Conservation (phyloP, 2,113 vertebrate species). For the Eudorcas thomsonii region DNA sequence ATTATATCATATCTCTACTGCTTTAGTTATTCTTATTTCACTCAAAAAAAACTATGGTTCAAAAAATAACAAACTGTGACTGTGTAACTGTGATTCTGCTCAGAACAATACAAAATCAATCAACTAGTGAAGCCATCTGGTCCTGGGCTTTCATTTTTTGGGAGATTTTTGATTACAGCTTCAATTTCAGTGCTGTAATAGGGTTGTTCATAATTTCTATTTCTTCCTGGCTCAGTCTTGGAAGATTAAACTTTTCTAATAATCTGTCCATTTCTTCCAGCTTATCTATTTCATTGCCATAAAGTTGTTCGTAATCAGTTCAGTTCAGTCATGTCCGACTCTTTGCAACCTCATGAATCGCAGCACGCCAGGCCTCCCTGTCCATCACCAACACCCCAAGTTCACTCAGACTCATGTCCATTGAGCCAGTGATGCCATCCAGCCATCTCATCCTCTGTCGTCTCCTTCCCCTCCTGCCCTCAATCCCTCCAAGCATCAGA, state of each 20-base stretch:
- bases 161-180: neutral
- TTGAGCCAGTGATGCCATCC: too few relatives aligned
- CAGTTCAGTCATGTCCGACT: too few relatives aligned
- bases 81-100: neutral
- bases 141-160: neutral
- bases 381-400: too few relatives aligned
- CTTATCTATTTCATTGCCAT: neutral
- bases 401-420: too few relatives aligned
- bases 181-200: neutral
- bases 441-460: too few relatives aligned
- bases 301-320: neutral
- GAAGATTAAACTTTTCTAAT: neutral
- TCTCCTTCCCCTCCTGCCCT: too few relatives aligned
- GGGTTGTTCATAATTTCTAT: neutral
- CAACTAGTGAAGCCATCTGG: neutral
- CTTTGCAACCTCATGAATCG: too few relatives aligned
- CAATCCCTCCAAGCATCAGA: too few relatives aligned
- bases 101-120: neutral
- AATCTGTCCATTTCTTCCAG: neutral
- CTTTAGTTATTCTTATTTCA: neutral
- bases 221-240: neutral
- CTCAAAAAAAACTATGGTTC: neutral
- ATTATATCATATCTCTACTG: neutral
- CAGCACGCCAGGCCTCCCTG: too few relatives aligned
- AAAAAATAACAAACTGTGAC: neutral